Evolutionary conservation across 2,113 vertebrate species (phyloP).

Genomic region (Hemiscyllium ocellatum): DNA sequence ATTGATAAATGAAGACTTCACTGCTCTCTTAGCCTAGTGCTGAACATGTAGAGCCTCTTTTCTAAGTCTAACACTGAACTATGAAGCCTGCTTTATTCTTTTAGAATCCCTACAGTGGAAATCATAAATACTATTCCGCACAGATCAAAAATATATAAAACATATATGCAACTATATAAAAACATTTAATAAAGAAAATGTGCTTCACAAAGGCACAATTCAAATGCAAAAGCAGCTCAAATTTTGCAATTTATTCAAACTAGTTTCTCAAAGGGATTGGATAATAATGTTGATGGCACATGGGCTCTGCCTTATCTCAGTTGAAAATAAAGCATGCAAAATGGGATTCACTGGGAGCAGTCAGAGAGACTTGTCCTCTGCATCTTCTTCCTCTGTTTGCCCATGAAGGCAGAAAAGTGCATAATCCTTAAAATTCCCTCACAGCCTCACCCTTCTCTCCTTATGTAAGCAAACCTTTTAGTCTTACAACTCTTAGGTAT

Average conservation of each 20-base stretch:
- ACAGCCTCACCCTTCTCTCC: not conserved
- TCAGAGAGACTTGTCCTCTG: not conserved
- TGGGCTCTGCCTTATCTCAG: not conserved
- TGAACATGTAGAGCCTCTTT: not conserved
- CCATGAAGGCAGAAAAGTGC: not conserved
- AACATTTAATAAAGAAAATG: not conserved
- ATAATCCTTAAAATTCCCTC: not conserved
- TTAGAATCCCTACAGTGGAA: too few species aligned
- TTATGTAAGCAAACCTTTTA: too few species aligned
- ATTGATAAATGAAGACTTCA: slow-evolving; percentile 27
- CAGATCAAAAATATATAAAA: not conserved
- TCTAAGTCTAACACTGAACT: not conserved
- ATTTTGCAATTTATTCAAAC: not conserved
- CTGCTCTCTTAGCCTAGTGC: not conserved
- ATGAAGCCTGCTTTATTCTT: not conserved
- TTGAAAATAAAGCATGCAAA: not conserved
- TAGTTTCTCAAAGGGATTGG: not conserved
- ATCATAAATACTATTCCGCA: not conserved
- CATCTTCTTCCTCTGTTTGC: not conserved
- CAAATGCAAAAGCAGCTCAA: not conserved
- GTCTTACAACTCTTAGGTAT: not conserved
- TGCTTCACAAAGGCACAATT: not conserved
- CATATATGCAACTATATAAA: not conserved
- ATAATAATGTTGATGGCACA: not conserved
- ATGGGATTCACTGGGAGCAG: not conserved